Percentiles rank a stretch among this genome's conserved stretches.
phyloP scores from a whole-genome alignment of 2,888 invertebrate genomes.

The Tupiocoris notatus region DNA sequence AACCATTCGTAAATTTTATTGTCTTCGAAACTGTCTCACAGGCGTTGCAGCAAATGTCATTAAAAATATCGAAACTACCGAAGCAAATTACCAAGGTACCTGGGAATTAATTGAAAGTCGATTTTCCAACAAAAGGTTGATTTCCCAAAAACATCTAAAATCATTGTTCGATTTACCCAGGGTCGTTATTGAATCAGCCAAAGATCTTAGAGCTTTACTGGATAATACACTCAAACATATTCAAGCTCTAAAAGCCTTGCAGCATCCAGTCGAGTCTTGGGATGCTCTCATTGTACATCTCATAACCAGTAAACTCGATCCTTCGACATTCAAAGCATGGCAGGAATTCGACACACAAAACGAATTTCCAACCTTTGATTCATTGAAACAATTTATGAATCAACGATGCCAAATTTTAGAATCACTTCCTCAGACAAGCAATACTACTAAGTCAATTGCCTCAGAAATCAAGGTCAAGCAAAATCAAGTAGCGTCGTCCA shows the following conservation, averaged over 20 bases:
- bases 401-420: slow-evolving; percentile 16
- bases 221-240: slow-evolving; percentile 11
- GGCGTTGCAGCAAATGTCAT: slow-evolving; percentile 3
- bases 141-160: slow-evolving; percentile 46
- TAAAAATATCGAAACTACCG: not conserved
- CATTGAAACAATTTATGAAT: not conserved
- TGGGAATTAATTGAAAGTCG: not conserved
- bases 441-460: not conserved
- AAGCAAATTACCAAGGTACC: not conserved
- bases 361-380: slow-evolving; percentile 6
- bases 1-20: not conserved
- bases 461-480: not conserved
- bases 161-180: slow-evolving; percentile 6
- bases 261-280: slow-evolving; percentile 34
- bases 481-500: too few relatives aligned
- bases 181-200: slow-evolving; percentile 51
- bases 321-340: not conserved
- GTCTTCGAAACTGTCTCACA: not conserved
- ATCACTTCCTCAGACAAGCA: not conserved
- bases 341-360: not conserved
- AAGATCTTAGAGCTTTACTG: slow-evolving; percentile 49
- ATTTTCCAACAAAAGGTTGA: slow-evolving; percentile 11
- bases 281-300: slow-evolving; percentile 18
- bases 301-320: slow-evolving; percentile 5
- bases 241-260: slow-evolving; percentile 16